Evolutionary conservation across 2,797 vertebrate species (phyloP), one percentile per base, ranked within the genome.

Genomic region (Catamblyrhynchus diadema): DNA sequence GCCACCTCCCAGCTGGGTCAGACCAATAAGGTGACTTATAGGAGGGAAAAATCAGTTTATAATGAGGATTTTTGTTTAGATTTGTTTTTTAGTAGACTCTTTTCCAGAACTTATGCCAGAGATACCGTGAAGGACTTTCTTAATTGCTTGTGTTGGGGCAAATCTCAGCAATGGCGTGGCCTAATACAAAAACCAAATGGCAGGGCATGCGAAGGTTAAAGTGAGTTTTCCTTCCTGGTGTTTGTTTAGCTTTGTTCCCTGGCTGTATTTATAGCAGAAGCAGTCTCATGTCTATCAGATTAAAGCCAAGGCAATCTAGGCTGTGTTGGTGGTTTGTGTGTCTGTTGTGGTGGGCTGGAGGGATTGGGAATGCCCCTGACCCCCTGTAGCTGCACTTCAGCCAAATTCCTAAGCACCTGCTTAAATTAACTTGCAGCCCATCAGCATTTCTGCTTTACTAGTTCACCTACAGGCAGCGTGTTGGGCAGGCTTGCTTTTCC

Each of bases 241-340:
- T 89, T 90, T 87, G 70, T 93, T 96, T 90, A 82, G 64, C 81
- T 86, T 96, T 88, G 51, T 93, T 88, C 81, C 37, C 10, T 48
- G 6, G 72, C 64, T 88, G 25, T 81, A 70, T 91, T 95, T 91
- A 32, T 77, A 94, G 81, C 65, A 94, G 88, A 45, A 81, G 51
- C 74, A 66, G 73, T 83, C 75, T 86, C 2, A 0, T 9, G 5
- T 74, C 66, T 54, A 51, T 42, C 53, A 95, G 73, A 78, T 83
- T 16, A 86, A 91, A 96, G 80, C 41, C 60, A 24, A 8, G 8
- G 45, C 60, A 86, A 0, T 88, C 47, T 80, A 61, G 65, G 48
- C 33, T 4, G 2, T 88, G 64, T 62, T 8, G 3, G 42, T 75
- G 33, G 30, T 51, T 86, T 37, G 8, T 32, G 45, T 78, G 72